Evolutionary conservation across 2,797 vertebrate species (phyloP), one percentile per base, ranked within the genome.

Genomic region (Typhlichthys eigenmanni): DNA sequence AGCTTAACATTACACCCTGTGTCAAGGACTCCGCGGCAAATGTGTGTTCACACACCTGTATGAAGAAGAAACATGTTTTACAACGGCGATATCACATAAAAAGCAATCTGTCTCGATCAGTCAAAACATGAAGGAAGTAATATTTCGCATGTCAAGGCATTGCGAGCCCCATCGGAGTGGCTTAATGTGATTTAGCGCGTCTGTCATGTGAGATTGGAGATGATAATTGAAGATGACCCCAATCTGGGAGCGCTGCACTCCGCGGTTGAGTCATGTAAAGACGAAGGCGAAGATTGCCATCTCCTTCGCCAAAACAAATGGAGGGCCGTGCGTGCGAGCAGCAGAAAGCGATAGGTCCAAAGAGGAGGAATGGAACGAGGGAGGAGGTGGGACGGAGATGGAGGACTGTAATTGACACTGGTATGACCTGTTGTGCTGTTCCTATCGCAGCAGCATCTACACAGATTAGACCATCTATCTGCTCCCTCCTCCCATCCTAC

Each of bases 201-300:
- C 65, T 67, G 77, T 81, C 78, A 81, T 24, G 68, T 13, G 43
- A 75, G 75, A 69, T 62, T 34, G 50, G 16, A 58, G 62, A 81
- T 47, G 66, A 71, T 83, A 81, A 85, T 83, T 88, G 68, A 81
- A 83, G 72, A 68, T 84, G 86, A 89, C 84, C 83, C 74, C 80
- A 85, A 85, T 89, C 81, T 84, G 60, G 69, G 72, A 76, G 61
- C 60, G 11, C 52, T 38, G 71, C 82, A 66, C 66, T 71, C 75
- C 75, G 56, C 53, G 72, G 78, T 68, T 74, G 76, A 69, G 70
- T 86, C 74, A 50, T 45, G 45, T 47, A 58, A 74, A 75, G 71
- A 69, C 6, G 66, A 49, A 34, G 66, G 53, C 55, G 43, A 66
- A 57, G 45, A 45, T 64, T 68, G 73, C 58, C 24, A 16, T 45